Conservation (phyloP, 2,888 invertebrate genomes). For the Cheilosia grossa region DNA sequence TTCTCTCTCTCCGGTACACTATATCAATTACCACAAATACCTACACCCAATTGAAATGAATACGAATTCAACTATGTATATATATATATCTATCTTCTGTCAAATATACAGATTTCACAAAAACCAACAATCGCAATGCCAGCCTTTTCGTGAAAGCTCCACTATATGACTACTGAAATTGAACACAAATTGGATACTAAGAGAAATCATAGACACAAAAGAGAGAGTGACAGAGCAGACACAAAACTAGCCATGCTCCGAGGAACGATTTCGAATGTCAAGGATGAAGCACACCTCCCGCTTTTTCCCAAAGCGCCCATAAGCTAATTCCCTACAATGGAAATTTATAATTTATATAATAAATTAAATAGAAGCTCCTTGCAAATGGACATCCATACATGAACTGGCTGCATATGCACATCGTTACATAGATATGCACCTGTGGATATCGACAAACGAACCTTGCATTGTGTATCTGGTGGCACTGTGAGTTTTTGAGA, state of each 20-base stretch:
- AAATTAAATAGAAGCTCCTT: neutral
- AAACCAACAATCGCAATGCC: constrained; percentile 20
- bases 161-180: constrained; percentile 56
- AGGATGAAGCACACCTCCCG: constrained; percentile 55
- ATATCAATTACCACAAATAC: constrained; percentile 20
- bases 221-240: constrained; percentile 34
- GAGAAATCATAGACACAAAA: constrained; percentile 35
- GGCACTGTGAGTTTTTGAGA: constrained; percentile 10
- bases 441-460: constrained; percentile 56
- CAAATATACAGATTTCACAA: constrained; percentile 11
- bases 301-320: constrained; percentile 24
- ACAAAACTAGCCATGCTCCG: constrained; percentile 21
- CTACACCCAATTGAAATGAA: constrained; percentile 30
- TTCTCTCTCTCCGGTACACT: neutral
- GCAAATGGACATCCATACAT: neutral
- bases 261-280: constrained; percentile 63
- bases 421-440: constrained; percentile 51
- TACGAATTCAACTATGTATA: constrained; percentile 52
- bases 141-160: constrained; percentile 55
- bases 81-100: constrained; percentile 34
- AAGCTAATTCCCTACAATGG: constrained; percentile 22
- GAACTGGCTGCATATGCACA: neutral
- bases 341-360: constrained; percentile 52
- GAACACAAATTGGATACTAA: constrained; percentile 53
- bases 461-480: constrained; percentile 39